Conservation (phyloP, 2,113 vertebrate species). For the Protomyctophum bolini region DNA sequence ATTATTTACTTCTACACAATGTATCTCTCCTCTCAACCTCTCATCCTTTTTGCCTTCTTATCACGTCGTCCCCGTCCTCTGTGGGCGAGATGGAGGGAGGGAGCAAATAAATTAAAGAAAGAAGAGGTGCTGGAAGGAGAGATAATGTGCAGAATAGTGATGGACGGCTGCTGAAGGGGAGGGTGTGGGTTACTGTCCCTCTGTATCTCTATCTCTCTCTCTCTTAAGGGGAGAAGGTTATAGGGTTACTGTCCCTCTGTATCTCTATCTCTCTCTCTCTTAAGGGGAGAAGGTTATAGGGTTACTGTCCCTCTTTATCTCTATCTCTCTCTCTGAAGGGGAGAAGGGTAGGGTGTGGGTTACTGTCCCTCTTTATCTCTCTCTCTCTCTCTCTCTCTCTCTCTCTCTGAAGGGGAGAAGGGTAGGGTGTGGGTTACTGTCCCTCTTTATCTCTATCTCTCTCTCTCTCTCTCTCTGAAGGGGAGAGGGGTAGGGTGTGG, state of each 20-base stretch:
- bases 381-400: conserved; percentile 1
- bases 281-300: too few species aligned
- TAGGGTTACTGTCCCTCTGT: not conserved
- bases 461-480: not conserved
- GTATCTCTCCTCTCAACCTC: not conserved
- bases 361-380: conserved; percentile 25
- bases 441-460: not conserved
- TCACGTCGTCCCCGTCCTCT: not conserved
- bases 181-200: conserved; percentile 22
- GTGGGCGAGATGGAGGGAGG: conserved; percentile 46
- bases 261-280: not conserved
- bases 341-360: too few species aligned
- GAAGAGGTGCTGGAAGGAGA: conserved; percentile 35
- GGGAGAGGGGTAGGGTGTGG: too few species aligned
- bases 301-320: not conserved
- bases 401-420: too few species aligned
- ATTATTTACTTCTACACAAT: not conserved
- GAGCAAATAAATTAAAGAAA: not conserved
- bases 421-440: conserved; percentile 23
- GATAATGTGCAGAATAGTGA: conserved; percentile 60
- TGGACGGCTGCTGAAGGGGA: conserved; percentile 62
- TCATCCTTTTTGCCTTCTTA: not conserved
- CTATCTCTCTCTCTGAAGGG: not conserved
- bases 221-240: too few species aligned
- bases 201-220: not conserved